A percentile compares a stretch with the other conserved stretches of the same genome.
phyloP scores from a whole-genome alignment of 2,888 invertebrate genomes.

The Pristionchus entomophagus region DNA sequence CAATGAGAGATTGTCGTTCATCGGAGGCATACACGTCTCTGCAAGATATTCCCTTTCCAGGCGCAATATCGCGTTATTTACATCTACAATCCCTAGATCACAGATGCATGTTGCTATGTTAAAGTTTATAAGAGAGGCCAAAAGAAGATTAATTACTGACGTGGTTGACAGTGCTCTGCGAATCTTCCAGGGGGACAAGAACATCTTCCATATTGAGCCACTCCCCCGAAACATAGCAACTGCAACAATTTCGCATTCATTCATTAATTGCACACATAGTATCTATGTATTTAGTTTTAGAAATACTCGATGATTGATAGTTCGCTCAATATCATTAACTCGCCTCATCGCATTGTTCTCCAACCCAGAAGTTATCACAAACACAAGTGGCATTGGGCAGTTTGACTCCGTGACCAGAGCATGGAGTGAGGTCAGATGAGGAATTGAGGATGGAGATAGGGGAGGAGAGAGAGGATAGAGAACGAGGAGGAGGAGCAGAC shows the following conservation, averaged over 20 bases:
- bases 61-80: too few species aligned
- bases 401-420: conserved; percentile 30
- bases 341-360: conserved; percentile 21
- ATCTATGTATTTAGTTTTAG: neutral
- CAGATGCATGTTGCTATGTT: too few species aligned
- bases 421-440: neutral
- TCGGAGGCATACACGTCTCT: conserved; percentile 38
- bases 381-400: conserved; percentile 44
- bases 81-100: too few species aligned
- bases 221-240: conserved; percentile 38
- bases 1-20: conserved; percentile 12
- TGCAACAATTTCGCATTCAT: neutral
- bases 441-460: neutral
- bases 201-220: neutral
- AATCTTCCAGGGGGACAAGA: conserved; percentile 40
- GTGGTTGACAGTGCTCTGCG: conserved; percentile 40
- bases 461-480: neutral
- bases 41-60: too few species aligned
- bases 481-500: neutral
- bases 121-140: too few species aligned
- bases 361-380: conserved; percentile 42
- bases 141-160: conserved; percentile 19
- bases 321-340: neutral
- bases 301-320: neutral
- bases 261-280: neutral